Evolutionary conservation across 2,888 invertebrate species (phyloP).

Genomic region (Pachydiplax longipennis): DNA sequence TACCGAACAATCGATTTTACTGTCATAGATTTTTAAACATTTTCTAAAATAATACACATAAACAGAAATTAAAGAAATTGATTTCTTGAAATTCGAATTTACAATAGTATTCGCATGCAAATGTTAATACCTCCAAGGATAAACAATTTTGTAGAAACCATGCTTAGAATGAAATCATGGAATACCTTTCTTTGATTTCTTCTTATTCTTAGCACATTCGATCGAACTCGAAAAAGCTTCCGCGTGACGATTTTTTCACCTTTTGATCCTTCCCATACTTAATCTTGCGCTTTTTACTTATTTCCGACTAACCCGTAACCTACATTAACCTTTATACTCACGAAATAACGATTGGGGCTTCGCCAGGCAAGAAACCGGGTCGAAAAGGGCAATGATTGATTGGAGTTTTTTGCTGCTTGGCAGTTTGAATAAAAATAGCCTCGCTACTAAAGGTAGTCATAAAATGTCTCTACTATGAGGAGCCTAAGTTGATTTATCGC

Average conservation of each 20-base stretch:
- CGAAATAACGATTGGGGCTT: background rate
- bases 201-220: too few species aligned
- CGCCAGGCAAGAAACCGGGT: background rate
- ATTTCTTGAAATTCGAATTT: too few species aligned
- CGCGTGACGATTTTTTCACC: background rate
- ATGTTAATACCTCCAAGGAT: too few species aligned
- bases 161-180: too few species aligned
- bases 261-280: background rate
- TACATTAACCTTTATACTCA: background rate
- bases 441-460: background rate
- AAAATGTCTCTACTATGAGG: background rate
- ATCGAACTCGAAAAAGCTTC: too few species aligned
- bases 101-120: too few species aligned
- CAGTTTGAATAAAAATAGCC: constrained; percentile 1
- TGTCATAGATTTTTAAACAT: too few species aligned
- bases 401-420: background rate
- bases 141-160: too few species aligned
- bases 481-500: background rate
- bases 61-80: too few species aligned
- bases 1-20: too few species aligned
- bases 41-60: too few species aligned
- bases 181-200: too few species aligned
- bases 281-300: background rate
- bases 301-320: background rate
- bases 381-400: background rate